Conservation (phyloP, 2,888 invertebrate species). For the Athalia rosae region DNA sequence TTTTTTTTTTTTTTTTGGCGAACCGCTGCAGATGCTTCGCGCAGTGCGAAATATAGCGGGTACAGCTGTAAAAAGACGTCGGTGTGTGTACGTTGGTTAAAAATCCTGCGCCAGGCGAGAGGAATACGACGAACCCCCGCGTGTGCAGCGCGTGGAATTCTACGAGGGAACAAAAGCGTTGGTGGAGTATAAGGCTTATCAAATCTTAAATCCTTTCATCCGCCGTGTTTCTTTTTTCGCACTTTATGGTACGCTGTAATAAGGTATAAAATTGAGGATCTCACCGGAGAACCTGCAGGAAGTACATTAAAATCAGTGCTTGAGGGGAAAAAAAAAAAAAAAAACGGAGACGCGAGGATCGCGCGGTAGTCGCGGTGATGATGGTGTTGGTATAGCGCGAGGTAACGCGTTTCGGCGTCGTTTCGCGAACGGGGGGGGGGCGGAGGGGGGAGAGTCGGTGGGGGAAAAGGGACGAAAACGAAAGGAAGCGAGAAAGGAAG, state of each 20-base stretch:
- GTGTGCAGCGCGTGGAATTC: too few relatives aligned
- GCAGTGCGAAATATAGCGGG: too few relatives aligned
- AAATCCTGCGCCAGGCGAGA: too few relatives aligned
- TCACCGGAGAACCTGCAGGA: neutral
- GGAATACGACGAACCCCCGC: too few relatives aligned
- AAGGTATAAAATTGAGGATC: conserved; percentile 14
- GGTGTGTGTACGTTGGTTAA: too few relatives aligned
- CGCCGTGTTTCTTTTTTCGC: neutral
- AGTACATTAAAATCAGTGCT: conserved; percentile 68
- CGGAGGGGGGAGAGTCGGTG: neutral
- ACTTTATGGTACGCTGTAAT: too few relatives aligned
- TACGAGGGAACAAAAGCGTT: neutral
- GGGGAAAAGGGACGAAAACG: neutral
- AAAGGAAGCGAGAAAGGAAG: neutral
- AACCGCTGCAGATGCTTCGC: too few relatives aligned
- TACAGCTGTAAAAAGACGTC: too few relatives aligned
- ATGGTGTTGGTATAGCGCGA: neutral
- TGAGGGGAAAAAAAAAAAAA: neutral
- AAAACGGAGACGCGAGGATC: too few relatives aligned
- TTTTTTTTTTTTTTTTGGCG: too few relatives aligned
- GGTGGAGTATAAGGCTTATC: conserved; percentile 1
- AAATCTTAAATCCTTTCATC: conserved; percentile 36
- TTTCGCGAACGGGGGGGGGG: neutral
- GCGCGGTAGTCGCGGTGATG: neutral
- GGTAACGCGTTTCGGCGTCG: too few relatives aligned